Base-by-base conservation (phyloP, 2,888 invertebrate species). In the Catotricha subobsoleta region DNA sequence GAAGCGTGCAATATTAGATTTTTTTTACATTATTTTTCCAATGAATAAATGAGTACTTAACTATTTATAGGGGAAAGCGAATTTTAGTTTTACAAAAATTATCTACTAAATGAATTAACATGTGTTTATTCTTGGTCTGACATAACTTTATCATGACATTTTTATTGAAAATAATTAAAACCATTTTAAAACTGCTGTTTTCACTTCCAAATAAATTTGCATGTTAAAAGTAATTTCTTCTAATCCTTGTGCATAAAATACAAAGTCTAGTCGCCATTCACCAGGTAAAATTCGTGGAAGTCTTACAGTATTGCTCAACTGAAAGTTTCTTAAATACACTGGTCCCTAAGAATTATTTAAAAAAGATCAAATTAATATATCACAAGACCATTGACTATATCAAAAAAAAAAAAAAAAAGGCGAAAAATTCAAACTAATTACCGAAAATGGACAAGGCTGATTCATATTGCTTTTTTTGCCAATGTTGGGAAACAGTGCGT, bases 391-490 rank as follows among this genome's bases (percentile, higher is more conserved):
- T 25, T 25, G 25, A 8, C 25, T 8, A 25, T 7, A n/a, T 29
- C 7, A 29, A 13, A 29, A 29, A 29, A n/a, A 13, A 9, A 9
- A 29, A 29, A 29, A 29, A 5, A 29, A 9, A n/a, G 12, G 13
- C 12, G 13, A 12, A n/a, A 12, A 5, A 29, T 6, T 9, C 10
- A 5, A 5, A 31, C 10, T 18, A 7, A n/a, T 34, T n/a, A 34
- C 34, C 34, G 34, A 34, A 34, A 21, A 34, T 21, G 34, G 34
- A n/a, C 34, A 34, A 9, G 34, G 34, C 7, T 4, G 20, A 34
- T 34, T 34, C 7, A 34, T 21, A 34, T 34, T 34, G 15, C 34
- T 34, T 8, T 34, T 34, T n/a, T 20, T 8, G 21, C 20, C 21
- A 20, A 34, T 34, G 5, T 34, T 21, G 5, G 34, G 34, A n/a